phyloP scores from a whole-genome alignment of 2,888 invertebrate species.

The Leptura quadrifasciata region DNA sequence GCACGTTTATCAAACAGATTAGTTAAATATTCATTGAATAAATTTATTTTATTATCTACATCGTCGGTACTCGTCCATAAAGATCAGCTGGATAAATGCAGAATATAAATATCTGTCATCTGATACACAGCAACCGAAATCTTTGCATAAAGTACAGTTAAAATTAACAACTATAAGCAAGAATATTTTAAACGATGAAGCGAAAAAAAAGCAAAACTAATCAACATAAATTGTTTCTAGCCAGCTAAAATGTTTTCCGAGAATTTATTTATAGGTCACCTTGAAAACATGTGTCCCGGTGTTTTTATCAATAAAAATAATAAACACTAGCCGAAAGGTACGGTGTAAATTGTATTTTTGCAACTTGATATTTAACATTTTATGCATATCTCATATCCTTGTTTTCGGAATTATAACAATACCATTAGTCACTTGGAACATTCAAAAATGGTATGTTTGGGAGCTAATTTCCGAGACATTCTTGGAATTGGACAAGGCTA shows the following conservation, averaged over 20 bases:
- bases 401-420: not conserved
- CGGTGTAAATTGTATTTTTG: not conserved
- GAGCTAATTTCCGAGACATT: not conserved
- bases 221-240: conserved; percentile 12
- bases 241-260: conserved; percentile 5
- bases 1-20: no score
- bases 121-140: not conserved
- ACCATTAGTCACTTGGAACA: not conserved
- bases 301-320: conserved; percentile 16
- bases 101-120: not conserved
- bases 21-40: no score
- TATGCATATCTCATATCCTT: not conserved
- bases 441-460: conserved; percentile 6
- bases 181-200: not conserved
- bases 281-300: conserved; percentile 16
- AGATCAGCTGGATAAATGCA: no score
- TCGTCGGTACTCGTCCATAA: no score
- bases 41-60: no score
- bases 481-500: not conserved
- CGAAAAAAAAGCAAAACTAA: not conserved
- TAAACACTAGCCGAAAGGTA: not conserved
- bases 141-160: not conserved
- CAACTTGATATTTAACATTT: not conserved
- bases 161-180: not conserved
- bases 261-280: conserved; percentile 19